A percentile compares a stretch with the other conserved stretches of the same genome.
These are phyloP conservation scores for Drosophila orosa DNA, from an alignment of 1,140 invertebrate genomes.

Conservation along the genomic window DNA sequence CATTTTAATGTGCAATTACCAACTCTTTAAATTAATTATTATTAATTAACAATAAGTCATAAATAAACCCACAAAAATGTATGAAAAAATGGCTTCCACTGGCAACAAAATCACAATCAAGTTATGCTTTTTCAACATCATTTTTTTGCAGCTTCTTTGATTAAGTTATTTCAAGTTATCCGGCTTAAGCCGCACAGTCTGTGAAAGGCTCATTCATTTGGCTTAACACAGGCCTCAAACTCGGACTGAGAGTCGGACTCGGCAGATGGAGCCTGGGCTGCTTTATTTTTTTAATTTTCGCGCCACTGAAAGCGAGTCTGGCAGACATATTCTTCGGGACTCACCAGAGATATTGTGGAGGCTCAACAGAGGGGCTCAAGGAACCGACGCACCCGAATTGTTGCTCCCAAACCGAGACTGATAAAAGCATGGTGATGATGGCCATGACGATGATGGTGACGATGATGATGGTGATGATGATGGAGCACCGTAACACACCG, in stretches of 20 bases:
- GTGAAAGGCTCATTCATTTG: not conserved
- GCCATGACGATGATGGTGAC: not conserved
- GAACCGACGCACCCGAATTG: slow-evolving; percentile 1
- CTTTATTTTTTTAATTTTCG: slow-evolving; percentile 10
- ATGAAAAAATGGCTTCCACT: not conserved
- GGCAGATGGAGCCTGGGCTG: not conserved
- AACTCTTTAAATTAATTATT: no score
- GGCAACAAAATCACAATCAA: not conserved
- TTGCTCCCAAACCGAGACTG: not conserved
- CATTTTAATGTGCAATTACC: no score
- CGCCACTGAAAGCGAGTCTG: slow-evolving; percentile 2
- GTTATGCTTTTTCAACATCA: not conserved
- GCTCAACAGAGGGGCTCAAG: not conserved
- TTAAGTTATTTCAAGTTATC: slow-evolving; percentile 6
- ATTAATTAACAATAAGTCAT: no score
- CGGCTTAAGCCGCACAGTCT: not conserved
- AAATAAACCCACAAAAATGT: no score
- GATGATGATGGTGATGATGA: not conserved
- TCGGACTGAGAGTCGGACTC: not conserved
- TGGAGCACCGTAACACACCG: slow-evolving; percentile 16
- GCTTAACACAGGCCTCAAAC: not conserved
- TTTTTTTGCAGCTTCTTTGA: not conserved
- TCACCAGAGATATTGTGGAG: not conserved
- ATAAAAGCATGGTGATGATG: not conserved
- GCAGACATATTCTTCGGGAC: not conserved